A percentile compares a stretch with the other conserved stretches of the same genome.
phyloP scores from a whole-genome alignment of 2,113 vertebrate genomes.

The Microtus pennsylvanicus region DNA sequence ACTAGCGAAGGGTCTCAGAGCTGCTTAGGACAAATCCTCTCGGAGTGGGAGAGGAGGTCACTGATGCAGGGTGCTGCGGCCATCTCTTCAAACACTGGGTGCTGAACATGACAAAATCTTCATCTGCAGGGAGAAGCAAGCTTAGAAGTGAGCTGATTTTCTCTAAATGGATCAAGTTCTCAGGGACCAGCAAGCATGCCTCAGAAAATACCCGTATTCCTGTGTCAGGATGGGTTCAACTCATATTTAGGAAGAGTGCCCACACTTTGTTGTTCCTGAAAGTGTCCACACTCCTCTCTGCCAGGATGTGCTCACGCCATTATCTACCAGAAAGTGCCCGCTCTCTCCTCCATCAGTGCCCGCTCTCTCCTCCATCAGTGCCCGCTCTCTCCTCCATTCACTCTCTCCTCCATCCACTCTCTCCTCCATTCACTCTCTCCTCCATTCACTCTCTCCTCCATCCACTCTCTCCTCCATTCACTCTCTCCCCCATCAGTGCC shows the following conservation, averaged over 20 bases:
- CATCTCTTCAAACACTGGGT: rapidly evolving
- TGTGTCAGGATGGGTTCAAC: not conserved
- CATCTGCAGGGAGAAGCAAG: not conserved
- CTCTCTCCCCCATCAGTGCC: not conserved
- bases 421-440: no score
- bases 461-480: not conserved
- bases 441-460: no score
- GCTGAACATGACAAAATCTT: not conserved
- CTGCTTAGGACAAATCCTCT: not conserved
- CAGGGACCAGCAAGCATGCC: no score
- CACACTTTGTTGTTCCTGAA: not conserved
- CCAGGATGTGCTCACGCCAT: not conserved
- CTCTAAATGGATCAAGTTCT: not conserved
- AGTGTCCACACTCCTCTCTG: not conserved
- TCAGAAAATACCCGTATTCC: rapidly evolving
- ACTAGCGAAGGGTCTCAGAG: not conserved
- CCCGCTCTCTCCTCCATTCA: no score
- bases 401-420: no score
- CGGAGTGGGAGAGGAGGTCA: rapidly evolving
- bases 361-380: rapidly evolving
- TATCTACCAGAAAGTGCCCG: not conserved
- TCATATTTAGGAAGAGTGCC: not conserved
- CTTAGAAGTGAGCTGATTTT: not conserved
- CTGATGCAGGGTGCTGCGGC: not conserved
- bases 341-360: not conserved